phyloP scores from a whole-genome alignment of 2,797 vertebrate genomes.

The Sarcoramphus papa region DNA sequence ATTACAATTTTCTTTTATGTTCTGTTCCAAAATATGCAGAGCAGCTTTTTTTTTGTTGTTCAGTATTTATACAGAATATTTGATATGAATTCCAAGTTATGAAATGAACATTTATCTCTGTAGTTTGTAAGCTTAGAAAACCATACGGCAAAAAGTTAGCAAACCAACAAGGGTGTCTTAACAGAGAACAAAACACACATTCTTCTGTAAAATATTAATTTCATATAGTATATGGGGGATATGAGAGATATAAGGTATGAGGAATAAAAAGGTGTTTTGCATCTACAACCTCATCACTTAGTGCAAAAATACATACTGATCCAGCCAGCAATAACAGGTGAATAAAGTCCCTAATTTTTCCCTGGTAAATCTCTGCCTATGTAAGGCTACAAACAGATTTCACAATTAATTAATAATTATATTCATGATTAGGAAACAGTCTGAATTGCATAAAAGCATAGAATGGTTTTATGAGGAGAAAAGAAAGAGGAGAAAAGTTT shows the following conservation, averaged over 20 bases:
- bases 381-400: not conserved
- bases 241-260: not conserved
- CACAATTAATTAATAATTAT: not conserved
- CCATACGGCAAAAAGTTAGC: not conserved
- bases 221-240: not conserved
- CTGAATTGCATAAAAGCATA: not conserved
- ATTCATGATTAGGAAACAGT: not conserved
- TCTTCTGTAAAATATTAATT: not conserved
- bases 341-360: not conserved
- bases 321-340: not conserved
- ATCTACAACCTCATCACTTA: not conserved
- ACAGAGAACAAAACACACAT: not conserved
- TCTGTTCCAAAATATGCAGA: not conserved
- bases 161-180: not conserved
- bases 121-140: not conserved
- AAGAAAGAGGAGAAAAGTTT: not conserved
- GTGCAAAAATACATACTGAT: not conserved
- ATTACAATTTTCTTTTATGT: not conserved
- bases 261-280: not conserved
- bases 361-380: not conserved
- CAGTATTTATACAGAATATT: not conserved
- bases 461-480: not conserved
- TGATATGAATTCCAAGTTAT: not conserved
- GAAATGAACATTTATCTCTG: not conserved
- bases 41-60: not conserved